Evolutionary conservation across 2,113 vertebrate genomes (phyloP).

Genomic region (Pristiophorus japonicus): DNA sequence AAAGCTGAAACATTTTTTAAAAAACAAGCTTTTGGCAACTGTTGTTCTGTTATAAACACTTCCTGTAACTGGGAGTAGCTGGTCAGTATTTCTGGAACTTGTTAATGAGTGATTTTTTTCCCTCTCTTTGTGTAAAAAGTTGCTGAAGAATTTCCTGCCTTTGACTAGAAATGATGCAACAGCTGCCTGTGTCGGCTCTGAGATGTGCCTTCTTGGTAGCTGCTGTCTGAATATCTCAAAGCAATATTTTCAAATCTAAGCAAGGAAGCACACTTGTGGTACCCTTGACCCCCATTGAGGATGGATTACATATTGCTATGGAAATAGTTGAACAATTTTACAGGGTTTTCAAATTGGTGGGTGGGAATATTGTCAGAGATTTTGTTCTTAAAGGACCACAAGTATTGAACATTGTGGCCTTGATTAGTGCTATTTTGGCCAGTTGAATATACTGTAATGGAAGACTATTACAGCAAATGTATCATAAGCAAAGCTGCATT

Average conservation of each 20-base stretch:
- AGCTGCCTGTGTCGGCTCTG: not conserved
- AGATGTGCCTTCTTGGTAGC: not conserved
- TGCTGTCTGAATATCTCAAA: conserved; percentile 10
- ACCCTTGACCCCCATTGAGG: not conserved
- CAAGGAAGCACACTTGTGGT: not conserved
- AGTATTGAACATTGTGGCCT: not conserved
- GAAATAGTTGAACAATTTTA: not conserved
- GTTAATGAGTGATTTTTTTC: not conserved
- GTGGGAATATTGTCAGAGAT: not conserved
- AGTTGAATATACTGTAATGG: not conserved
- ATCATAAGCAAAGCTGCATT: not conserved
- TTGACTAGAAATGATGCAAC: conserved; percentile 13
- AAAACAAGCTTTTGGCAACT: not conserved
- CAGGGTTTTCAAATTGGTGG: not conserved
- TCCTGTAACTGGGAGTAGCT: not conserved
- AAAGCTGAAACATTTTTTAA: not conserved
- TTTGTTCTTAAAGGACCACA: not conserved
- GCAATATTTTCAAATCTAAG: not conserved
- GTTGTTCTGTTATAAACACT: not conserved
- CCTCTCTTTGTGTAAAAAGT: not conserved
- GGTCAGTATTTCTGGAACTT: conserved; percentile 6
- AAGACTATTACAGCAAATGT: not conserved
- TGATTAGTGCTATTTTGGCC: not conserved
- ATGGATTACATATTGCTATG: not conserved
- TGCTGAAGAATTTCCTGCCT: not conserved